Conservation (phyloP, 92 coral and sea anemone genomes). For the Actinostola sp. region DNA sequence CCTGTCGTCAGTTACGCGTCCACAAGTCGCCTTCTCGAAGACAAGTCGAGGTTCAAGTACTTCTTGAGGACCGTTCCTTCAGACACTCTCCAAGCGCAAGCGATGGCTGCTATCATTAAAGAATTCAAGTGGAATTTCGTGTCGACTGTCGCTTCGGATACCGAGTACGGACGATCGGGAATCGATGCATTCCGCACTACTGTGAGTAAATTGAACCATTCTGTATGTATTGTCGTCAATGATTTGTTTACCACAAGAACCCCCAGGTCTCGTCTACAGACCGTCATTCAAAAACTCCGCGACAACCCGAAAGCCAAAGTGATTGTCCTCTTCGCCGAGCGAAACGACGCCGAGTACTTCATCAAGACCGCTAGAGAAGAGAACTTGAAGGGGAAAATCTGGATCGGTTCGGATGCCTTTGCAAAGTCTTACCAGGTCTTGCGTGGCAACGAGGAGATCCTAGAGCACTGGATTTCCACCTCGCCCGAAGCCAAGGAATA, state of each 20-base stretch:
- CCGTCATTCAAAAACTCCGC: slow-evolving; percentile 40
- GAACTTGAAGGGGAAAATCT: slow-evolving; percentile 66
- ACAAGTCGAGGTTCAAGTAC: slow-evolving; percentile 64
- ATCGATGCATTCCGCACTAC: slow-evolving; percentile 68
- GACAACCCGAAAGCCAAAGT: slow-evolving; percentile 62
- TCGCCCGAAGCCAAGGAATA: slow-evolving; percentile 47
- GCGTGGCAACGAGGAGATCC: slow-evolving; percentile 43
- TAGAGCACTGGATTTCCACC: slow-evolving; percentile 53
- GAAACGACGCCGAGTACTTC: slow-evolving; percentile 70
- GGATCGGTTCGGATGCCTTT: slow-evolving; percentile 82
- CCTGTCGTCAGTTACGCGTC: slow-evolving; percentile 91
- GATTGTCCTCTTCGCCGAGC: slow-evolving; percentile 71
- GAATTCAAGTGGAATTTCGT: slow-evolving; percentile 68
- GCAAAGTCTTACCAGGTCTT: slow-evolving; percentile 57
- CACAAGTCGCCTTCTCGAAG: slow-evolving; percentile 85
- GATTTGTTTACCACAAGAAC: slow-evolving; percentile 68
- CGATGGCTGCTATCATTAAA: slow-evolving; percentile 55
- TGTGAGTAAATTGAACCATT: slow-evolving; percentile 28
- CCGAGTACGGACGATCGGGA: slow-evolving; percentile 81
- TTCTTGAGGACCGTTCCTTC: slow-evolving; percentile 85
- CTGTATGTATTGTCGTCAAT: slow-evolving; percentile 64
- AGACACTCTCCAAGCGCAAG: slow-evolving; percentile 76
- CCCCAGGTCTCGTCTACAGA: slow-evolving; percentile 29
- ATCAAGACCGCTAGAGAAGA: slow-evolving; percentile 53
- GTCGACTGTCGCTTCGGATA: slow-evolving; percentile 71